Evolutionary conservation across 2,797 vertebrate genomes (phyloP).

Genomic region (Spea hammondii): DNA sequence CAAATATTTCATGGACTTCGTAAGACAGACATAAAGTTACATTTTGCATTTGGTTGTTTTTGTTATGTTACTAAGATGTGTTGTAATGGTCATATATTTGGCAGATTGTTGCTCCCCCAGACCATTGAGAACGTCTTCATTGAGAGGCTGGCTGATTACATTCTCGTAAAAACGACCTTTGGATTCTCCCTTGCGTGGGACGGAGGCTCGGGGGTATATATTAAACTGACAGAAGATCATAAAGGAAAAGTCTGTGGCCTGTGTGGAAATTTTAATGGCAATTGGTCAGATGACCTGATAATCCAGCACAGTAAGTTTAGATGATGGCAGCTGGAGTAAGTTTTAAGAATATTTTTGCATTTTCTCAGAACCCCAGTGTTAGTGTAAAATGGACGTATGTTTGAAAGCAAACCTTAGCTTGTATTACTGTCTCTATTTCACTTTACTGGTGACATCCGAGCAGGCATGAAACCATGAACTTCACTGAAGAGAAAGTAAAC

Average conservation of each 20-base stretch:
- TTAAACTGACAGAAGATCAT: conserved; percentile 91
- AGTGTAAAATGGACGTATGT: not conserved
- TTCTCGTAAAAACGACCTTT: conserved; percentile 94
- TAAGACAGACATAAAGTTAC: too few species aligned
- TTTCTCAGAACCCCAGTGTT: not conserved
- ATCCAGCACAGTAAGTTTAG: conserved; percentile 80
- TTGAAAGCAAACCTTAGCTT: not conserved
- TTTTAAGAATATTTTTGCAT: conserved; percentile 14
- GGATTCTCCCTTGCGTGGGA: conserved; percentile 98
- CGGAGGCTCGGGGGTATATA: conserved; percentile 89
- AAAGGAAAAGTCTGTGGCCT: conserved; percentile 88
- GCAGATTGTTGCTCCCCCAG: conserved; percentile 85
- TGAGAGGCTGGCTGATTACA: conserved; percentile 92
- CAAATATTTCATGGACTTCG: too few species aligned
- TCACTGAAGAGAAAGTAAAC: conserved; percentile 11
- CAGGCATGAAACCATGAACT: conserved; percentile 22
- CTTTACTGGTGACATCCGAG: conserved; percentile 17
- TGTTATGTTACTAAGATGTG: not conserved
- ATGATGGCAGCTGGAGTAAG: conserved; percentile 11
- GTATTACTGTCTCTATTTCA: conserved; percentile 15
- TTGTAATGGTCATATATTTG: conserved; percentile 55
- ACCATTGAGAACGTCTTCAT: conserved; percentile 86
- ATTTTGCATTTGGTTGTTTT: too few species aligned
- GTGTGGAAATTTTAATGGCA: conserved; percentile 93
- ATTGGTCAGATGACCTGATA: conserved; percentile 87